Evolutionary conservation across 2,113 vertebrate species (phyloP).

Genomic region (Leptobrachium ailaonicum): DNA sequence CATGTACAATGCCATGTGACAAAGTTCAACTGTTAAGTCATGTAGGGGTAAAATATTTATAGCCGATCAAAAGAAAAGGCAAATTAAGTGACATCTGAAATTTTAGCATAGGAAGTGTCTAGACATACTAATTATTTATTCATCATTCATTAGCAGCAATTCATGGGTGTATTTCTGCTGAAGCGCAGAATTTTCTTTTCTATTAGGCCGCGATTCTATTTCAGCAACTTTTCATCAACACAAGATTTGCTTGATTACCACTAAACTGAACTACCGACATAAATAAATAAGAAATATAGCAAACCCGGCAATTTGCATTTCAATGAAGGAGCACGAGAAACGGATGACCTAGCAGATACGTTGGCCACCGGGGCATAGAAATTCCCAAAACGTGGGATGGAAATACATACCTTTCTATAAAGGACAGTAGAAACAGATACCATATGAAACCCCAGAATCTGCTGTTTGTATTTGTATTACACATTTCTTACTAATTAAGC

Average conservation of each 20-base stretch:
- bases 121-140: conserved; percentile 40
- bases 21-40: not conserved
- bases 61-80: conserved; percentile 13
- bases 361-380: conserved; percentile 13
- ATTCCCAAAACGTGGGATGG: too few relatives aligned
- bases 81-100: conserved; percentile 27
- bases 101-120: conserved; percentile 22
- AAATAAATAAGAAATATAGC: conserved; percentile 3
- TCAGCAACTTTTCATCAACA: conserved; percentile 35
- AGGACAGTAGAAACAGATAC: too few relatives aligned
- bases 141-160: conserved; percentile 34
- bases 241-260: conserved; percentile 34
- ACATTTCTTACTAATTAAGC: too few relatives aligned
- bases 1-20: too few relatives aligned
- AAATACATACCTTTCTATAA: too few relatives aligned
- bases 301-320: conserved; percentile 30
- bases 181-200: conserved; percentile 32
- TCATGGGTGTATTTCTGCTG: conserved; percentile 9
- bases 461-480: too few relatives aligned
- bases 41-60: not conserved
- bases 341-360: conserved; percentile 26
- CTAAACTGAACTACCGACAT: conserved; percentile 16
- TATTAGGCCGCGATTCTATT: conserved; percentile 22
- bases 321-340: conserved; percentile 15
- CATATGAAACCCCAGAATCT: too few relatives aligned